phyloP scores from a whole-genome alignment of 2,113 vertebrate species.

The Leucopsar rothschildi region DNA sequence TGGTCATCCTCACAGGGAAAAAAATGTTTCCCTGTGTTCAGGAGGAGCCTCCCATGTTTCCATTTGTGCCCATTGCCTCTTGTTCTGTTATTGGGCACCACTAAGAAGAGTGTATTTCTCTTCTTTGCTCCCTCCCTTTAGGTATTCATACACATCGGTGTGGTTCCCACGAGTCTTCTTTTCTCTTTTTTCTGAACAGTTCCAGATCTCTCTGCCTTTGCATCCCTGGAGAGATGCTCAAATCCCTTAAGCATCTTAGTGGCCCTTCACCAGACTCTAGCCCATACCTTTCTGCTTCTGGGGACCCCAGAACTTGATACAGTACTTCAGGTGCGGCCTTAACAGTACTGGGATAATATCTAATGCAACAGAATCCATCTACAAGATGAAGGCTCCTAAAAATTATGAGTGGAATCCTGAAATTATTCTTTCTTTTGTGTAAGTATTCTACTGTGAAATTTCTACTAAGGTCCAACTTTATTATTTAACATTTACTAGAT shows the following conservation, averaged over 20 bases:
- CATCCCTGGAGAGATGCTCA: not conserved
- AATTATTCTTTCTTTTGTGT: not conserved
- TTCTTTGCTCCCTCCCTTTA: not conserved
- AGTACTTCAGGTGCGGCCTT: not conserved
- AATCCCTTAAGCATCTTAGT: not conserved
- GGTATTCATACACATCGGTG: not conserved
- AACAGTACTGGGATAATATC: not conserved
- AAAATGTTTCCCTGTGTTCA: not conserved
- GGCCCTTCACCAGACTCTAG: not conserved
- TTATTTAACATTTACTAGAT: not conserved
- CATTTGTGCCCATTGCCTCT: not conserved
- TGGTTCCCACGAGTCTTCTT: accelerated
- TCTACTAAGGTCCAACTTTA: not conserved
- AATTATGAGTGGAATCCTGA: not conserved
- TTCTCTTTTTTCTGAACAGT: not conserved
- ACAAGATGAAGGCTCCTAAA: not conserved
- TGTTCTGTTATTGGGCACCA: not conserved
- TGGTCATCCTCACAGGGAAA: not conserved
- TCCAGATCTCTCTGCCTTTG: not conserved
- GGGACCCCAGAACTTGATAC: not conserved
- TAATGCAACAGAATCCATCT: not conserved
- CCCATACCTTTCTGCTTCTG: not conserved
- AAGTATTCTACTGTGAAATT: not conserved
- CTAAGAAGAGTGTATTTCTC: not conserved
- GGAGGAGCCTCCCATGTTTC: not conserved